Conservation (phyloP, 2,113 vertebrate species). For the Phalacrocorax brasilianus region DNA sequence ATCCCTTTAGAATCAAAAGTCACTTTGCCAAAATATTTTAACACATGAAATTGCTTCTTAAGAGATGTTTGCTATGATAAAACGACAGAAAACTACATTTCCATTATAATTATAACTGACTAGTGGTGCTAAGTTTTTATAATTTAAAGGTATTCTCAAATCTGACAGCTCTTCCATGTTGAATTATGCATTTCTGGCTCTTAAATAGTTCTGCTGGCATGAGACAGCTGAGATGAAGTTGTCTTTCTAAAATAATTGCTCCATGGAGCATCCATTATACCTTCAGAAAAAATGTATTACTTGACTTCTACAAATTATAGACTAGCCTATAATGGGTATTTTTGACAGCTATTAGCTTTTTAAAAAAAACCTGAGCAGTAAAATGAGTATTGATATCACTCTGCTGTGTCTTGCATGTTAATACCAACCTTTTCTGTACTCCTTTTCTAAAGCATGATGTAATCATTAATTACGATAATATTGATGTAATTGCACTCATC, state of each 20-base stretch:
- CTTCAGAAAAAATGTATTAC: slow-evolving; percentile 85
- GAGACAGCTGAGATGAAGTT: slow-evolving; percentile 86
- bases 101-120: slow-evolving; percentile 85
- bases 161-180: slow-evolving; percentile 82
- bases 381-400: slow-evolving; percentile 85
- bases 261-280: slow-evolving; percentile 85
- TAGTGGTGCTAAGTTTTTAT: slow-evolving; percentile 81
- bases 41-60: slow-evolving; percentile 78
- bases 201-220: slow-evolving; percentile 86
- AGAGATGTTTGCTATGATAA: slow-evolving; percentile 81
- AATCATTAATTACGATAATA: slow-evolving; percentile 77
- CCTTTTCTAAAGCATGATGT: slow-evolving; percentile 70
- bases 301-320: slow-evolving; percentile 88
- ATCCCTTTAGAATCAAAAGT: slow-evolving; percentile 78
- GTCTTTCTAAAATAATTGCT: slow-evolving; percentile 89
- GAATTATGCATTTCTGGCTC: slow-evolving; percentile 85
- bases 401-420: slow-evolving; percentile 75
- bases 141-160: slow-evolving; percentile 86
- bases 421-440: slow-evolving; percentile 72
- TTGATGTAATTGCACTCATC: slow-evolving; percentile 70
- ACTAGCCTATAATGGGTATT: slow-evolving; percentile 86
- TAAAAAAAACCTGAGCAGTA: slow-evolving; percentile 75
- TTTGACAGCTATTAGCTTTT: slow-evolving; percentile 85
- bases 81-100: slow-evolving; percentile 82
- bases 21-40: slow-evolving; percentile 87